These are phyloP conservation scores for Azorinus chamasolen DNA, from an alignment of 2,888 invertebrate species.

Conservation along the genomic window DNA sequence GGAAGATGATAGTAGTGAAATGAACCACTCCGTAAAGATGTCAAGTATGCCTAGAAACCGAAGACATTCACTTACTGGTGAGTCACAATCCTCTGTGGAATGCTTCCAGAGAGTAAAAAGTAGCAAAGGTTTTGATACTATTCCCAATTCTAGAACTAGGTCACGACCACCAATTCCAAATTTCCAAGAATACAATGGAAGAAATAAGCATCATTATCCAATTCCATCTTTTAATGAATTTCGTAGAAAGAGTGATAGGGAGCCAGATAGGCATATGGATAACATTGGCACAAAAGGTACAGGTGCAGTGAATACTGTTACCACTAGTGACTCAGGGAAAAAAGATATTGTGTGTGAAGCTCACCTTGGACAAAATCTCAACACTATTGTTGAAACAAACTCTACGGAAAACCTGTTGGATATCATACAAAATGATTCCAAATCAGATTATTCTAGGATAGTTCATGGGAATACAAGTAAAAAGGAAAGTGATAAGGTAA, in stretches of 20 bases:
- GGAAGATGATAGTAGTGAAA: too few relatives aligned
- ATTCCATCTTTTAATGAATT: constrained; percentile 54
- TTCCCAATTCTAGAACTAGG: constrained; percentile 33
- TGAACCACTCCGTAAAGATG: too few relatives aligned
- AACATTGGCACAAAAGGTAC: background rate
- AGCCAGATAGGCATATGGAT: background rate
- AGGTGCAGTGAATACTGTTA: too few relatives aligned
- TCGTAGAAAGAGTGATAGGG: constrained; percentile 32
- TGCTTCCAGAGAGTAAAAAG: background rate
- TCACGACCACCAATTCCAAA: constrained; percentile 23
- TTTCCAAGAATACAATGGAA: constrained; percentile 10
- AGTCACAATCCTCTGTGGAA: constrained; percentile 26
- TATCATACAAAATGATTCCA: too few relatives aligned
- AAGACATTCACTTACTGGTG: constrained; percentile 47
- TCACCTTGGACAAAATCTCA: too few relatives aligned
- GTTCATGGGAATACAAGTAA: too few relatives aligned
- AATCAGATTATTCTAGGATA: too few relatives aligned
- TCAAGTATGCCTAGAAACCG: background rate
- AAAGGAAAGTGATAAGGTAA: too few relatives aligned
- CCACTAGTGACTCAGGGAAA: too few relatives aligned
- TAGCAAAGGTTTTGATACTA: constrained; percentile 23
- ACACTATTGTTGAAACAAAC: too few relatives aligned
- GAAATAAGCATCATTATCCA: constrained; percentile 8
- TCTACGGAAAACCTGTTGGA: too few relatives aligned
- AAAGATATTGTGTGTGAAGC: too few relatives aligned